Evolutionary conservation across 2,113 vertebrate genomes (phyloP), one percentile per base, ranked within the genome.

Genomic region (Datnioides undecimradiatus): DNA sequence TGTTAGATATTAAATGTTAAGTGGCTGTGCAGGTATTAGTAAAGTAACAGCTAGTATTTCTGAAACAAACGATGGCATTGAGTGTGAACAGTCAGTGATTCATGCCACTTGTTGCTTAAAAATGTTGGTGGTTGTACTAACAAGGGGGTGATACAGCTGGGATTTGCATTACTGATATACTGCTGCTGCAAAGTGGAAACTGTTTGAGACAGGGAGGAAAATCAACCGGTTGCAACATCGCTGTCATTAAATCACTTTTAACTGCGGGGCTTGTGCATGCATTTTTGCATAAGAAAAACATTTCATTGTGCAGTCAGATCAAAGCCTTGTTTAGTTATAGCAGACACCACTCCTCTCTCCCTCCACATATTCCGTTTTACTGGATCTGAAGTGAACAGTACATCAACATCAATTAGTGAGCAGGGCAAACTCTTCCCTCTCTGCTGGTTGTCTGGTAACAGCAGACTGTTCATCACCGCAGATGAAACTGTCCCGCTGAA

Each of bases 91-190:
- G 21, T 55, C 36, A 31, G 55, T n/a, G 17, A 52, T 55, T 70
- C 9, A 31, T 23, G 25, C 9, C 64, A 55, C 60, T 79, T 65
- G 63, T 64, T 75, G 59, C 43, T 9, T 17, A 2, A 5, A 45
- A 43, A 17, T 12, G n/a, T 49, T 31, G 1, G 41, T 40, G 55
- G 29, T 46, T 62, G 69, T 68, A 58, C 73, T 69, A 69, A 66
- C 38, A 64, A 69, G 80, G 41, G 11, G 80, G 49, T 40, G 12
- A 31, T 19, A 51, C 77, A 76, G 83, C 63, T 80, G 71, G 67
- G 80, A 79, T 68, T 75, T 34, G 54, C 46, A 67, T 81, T 34
- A 66, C 49, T 48, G 27, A 74, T 70, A 72, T 16, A 68, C 7
- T 73, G 62, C 29, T 21, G 23, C 72, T 68, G 62, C 62, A 76